phyloP scores from a whole-genome alignment of 2,797 vertebrate species.

The Glyptemys insculpta region DNA sequence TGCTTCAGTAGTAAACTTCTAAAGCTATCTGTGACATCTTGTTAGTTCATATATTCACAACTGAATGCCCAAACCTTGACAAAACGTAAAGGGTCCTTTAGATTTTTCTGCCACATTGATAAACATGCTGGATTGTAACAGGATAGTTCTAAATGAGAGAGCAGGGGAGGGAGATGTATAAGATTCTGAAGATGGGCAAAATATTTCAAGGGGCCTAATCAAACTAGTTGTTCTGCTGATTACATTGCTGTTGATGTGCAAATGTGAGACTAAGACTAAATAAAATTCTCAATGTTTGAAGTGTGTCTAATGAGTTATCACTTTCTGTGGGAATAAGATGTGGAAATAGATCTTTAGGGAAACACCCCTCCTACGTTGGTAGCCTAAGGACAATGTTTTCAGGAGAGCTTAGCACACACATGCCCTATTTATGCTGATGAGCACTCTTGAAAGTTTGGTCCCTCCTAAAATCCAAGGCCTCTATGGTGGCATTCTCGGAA shows the following conservation, averaged over 20 bases:
- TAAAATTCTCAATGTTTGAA: neutral
- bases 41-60: slow-evolving; percentile 26
- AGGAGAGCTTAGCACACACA: neutral
- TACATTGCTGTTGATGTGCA: neutral
- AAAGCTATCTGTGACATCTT: neutral
- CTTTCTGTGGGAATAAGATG: neutral
- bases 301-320: neutral
- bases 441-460: neutral
- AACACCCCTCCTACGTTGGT: neutral
- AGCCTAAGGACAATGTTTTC: neutral
- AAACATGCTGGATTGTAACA: neutral
- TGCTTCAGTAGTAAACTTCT: slow-evolving; percentile 43
- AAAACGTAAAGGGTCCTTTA: neutral
- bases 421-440: neutral
- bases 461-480: no score
- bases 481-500: no score
- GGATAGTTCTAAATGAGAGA: neutral
- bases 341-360: neutral
- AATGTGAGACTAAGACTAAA: neutral
- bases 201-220: neutral
- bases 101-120: neutral
- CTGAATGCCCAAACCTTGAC: neutral
- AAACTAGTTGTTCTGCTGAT: neutral
- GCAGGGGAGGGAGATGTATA: neutral
- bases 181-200: neutral